A percentile compares a stretch with the other conserved stretches of the same genome.
These are phyloP conservation scores for Scomber scombrus DNA, from an alignment of 2,113 vertebrate species.

Conservation along the genomic window DNA sequence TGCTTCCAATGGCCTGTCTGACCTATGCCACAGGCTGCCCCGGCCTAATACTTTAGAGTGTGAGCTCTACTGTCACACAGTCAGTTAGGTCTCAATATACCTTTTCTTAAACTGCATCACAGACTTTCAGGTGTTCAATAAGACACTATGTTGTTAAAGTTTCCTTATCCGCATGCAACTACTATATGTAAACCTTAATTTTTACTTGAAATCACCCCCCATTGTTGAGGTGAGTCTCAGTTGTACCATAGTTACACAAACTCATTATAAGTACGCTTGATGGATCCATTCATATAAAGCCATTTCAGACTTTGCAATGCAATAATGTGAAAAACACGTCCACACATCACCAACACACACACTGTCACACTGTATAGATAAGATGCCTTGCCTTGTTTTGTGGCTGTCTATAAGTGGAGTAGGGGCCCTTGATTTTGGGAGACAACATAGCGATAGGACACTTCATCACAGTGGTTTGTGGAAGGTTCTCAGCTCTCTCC, in stretches of 20 bases:
- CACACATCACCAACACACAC: constrained; percentile 52
- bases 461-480: constrained; percentile 75
- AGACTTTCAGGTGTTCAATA: neutral
- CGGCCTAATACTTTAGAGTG: too few relatives aligned
- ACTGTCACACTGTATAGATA: constrained; percentile 62
- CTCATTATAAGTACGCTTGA: neutral
- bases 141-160: neutral
- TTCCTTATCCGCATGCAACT: neutral
- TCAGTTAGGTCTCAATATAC: neutral
- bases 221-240: too few relatives aligned
- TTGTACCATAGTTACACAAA: neutral
- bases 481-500: constrained; percentile 64
- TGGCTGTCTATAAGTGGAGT: constrained; percentile 56
- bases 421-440: constrained; percentile 68
- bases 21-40: too few relatives aligned
- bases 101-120: neutral
- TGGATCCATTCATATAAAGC: constrained; percentile 24
- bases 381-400: constrained; percentile 58
- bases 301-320: neutral
- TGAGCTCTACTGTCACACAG: neutral
- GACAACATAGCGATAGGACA: constrained; percentile 76
- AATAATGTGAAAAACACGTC: constrained; percentile 58
- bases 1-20: too few relatives aligned
- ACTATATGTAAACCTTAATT: neutral
- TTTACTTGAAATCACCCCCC: neutral